Conservation (phyloP, 1,140 invertebrate genomes). For the Drosophila pseudoobscura region DNA sequence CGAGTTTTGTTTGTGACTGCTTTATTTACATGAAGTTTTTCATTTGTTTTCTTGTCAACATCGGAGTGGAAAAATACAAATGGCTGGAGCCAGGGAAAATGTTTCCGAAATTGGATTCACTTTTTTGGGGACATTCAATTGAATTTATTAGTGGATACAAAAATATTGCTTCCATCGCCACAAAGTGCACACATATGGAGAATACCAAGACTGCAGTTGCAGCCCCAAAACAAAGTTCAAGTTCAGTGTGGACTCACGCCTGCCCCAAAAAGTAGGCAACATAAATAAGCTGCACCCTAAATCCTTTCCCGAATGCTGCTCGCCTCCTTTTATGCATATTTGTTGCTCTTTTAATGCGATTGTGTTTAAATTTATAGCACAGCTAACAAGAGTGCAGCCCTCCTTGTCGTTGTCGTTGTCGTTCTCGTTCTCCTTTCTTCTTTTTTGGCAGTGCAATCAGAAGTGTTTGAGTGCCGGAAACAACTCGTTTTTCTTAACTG, state of each 20-base stretch:
- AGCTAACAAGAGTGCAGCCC: slow-evolving; percentile 41
- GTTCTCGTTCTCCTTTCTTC: neutral
- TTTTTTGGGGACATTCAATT: slow-evolving; percentile 1
- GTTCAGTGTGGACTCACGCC: slow-evolving; percentile 4
- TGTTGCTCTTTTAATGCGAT: slow-evolving; percentile 55
- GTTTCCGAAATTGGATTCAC: slow-evolving; percentile 13
- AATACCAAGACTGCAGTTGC: too few species aligned
- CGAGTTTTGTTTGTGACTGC: slow-evolving; percentile 35
- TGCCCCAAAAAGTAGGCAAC: slow-evolving; percentile 21
- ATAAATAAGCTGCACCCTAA: slow-evolving; percentile 34
- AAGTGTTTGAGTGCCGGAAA: slow-evolving; percentile 76
- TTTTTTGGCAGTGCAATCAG: slow-evolving; percentile 59
- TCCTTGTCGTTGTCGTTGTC: neutral
- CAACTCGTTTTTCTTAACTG: slow-evolving; percentile 71
- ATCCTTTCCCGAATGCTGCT: slow-evolving; percentile 17
- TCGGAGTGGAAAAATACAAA: slow-evolving; percentile 42
- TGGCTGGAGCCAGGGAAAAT: neutral
- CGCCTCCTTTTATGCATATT: slow-evolving; percentile 38
- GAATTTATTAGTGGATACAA: neutral
- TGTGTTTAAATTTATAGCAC: slow-evolving; percentile 67
- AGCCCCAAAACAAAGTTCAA: slow-evolving; percentile 7
- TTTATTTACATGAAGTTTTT: slow-evolving; percentile 69
- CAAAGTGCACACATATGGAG: neutral
- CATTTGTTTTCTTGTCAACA: slow-evolving; percentile 77
- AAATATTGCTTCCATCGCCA: neutral